A percentile compares a stretch with the other conserved stretches of the same genome.
Evolutionary conservation across 2,888 invertebrate species (phyloP).

Genomic region (Eupeodes latifasciatus): DNA sequence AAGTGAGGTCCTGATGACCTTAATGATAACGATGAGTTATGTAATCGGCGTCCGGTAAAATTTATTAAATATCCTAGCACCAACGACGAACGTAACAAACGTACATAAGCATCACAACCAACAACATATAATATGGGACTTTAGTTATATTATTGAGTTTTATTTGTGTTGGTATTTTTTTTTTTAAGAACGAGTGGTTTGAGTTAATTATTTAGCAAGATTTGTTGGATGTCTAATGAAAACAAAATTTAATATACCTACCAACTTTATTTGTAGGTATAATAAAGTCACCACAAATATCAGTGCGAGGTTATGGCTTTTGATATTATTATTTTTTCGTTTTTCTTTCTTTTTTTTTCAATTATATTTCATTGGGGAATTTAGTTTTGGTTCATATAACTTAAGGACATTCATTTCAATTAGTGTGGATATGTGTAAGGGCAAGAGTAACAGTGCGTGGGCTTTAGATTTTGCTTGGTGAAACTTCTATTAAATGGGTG

Average conservation of each 20-base stretch:
- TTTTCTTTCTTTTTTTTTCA: slow-evolving; percentile 12
- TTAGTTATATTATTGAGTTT: background rate
- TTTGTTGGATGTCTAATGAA: slow-evolving; percentile 39
- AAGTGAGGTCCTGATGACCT: slow-evolving; percentile 59
- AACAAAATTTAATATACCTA: slow-evolving; percentile 15
- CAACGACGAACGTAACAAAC: background rate
- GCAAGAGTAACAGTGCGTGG: background rate
- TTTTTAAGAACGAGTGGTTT: background rate
- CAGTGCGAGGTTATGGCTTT: background rate
- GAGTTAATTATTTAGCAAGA: slow-evolving; percentile 64
- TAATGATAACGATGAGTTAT: slow-evolving; percentile 74
- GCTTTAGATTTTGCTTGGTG: background rate
- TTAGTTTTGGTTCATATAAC: slow-evolving; percentile 10
- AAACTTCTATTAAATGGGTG: no score
- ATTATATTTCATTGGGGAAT: slow-evolving; percentile 5
- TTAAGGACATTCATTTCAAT: slow-evolving; percentile 3
- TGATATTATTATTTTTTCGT: background rate
- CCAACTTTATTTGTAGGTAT: background rate
- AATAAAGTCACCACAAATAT: slow-evolving; percentile 8
- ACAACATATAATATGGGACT: background rate
- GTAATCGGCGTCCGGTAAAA: slow-evolving; percentile 68
- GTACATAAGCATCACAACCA: background rate
- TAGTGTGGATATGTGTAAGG: background rate
- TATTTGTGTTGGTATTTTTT: background rate
- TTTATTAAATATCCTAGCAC: slow-evolving; percentile 57